These are phyloP conservation scores for Columba livia DNA, from an alignment of 2,113 vertebrate species.

Conservation along the genomic window DNA sequence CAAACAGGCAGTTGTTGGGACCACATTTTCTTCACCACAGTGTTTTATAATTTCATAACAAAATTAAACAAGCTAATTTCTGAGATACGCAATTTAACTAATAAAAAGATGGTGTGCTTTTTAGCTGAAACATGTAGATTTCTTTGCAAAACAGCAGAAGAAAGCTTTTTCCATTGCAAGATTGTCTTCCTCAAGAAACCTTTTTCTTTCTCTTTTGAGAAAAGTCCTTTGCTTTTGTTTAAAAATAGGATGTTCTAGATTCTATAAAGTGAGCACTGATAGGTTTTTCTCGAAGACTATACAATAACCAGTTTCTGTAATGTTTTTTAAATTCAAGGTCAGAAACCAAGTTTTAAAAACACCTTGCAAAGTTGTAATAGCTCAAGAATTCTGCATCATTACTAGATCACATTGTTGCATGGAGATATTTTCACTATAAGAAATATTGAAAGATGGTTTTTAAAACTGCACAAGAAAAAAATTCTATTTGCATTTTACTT, in stretches of 20 bases:
- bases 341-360: background rate
- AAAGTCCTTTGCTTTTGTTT: background rate
- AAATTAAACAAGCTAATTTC: background rate
- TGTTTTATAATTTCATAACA: background rate
- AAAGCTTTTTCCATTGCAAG: background rate
- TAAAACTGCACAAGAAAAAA: background rate
- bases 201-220: background rate
- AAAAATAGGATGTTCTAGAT: background rate
- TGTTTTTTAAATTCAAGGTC: background rate
- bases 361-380: background rate
- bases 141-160: background rate
- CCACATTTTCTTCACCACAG: background rate
- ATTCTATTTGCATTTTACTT: background rate
- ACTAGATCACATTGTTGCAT: background rate
- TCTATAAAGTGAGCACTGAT: background rate
- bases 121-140: background rate
- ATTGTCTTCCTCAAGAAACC: background rate
- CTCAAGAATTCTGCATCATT: background rate
- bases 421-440: background rate
- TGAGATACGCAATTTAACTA: background rate
- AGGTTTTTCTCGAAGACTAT: background rate
- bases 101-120: background rate
- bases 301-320: background rate
- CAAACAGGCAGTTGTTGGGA: rapidly evolving
- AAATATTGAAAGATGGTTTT: background rate